Evolutionary conservation across 2,797 vertebrate species (phyloP), one percentile per base, ranked within the genome.

Genomic region (Phrynocephalus forsythii): DNA sequence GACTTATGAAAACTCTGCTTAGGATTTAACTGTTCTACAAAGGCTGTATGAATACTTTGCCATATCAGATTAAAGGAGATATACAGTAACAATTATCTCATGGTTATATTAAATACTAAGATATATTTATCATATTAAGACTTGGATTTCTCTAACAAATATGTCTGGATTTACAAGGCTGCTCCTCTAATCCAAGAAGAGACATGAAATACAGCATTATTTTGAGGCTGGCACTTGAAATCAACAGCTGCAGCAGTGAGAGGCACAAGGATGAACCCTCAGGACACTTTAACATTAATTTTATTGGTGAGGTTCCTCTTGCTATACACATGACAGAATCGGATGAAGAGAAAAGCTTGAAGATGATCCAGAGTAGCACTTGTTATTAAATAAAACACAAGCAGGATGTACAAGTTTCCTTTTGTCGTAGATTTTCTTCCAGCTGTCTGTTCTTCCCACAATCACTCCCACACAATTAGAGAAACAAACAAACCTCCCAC

Each of bases 211-310:
- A 90, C 44, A 56, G 84, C 66, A 68, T 83, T 79, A 88, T 94
- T 94, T 94, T 91, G 90, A 89, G 90, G 86, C 87, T 91, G 87
- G 81, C 86, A 86, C 88, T 92, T 88, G 83, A 89, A 56, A 88
- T 91, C 88, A 84, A 88, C 93, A 93, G 91, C 79, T 85, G 91
- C 86, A 90, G 89, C 85, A 56, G 68, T 86, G 90, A 93, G 90
- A 94, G 83, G 87, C 85, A 92, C 86, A 79, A 89, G 93, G 94
- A 86, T 92, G 92, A 93, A 90, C 90, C 90, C 87, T 89, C 81
- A 84, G 93, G 90, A 91, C 91, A 94, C 92, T 89, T 93, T 92
- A 92, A 93, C 93, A 94, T 93, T 94, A 94, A 91, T 90, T 94
- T 91, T 71, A 48, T 90, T 94, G 93, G 91, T 2, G 72, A 91